Evolutionary conservation across 1,140 invertebrate genomes (phyloP).

Genomic region (Eupeodes corollae): DNA sequence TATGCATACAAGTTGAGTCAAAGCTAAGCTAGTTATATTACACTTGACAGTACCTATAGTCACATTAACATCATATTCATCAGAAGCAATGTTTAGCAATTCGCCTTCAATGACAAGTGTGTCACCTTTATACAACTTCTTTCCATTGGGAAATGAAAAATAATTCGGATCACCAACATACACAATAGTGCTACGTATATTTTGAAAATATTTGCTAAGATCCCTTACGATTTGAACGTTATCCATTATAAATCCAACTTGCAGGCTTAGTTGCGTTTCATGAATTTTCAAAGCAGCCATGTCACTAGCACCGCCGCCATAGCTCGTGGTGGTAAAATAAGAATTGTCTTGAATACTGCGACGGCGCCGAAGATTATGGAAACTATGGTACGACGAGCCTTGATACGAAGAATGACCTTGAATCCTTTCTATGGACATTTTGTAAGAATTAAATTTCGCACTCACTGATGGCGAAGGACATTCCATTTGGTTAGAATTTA

Average conservation of each 20-base stretch:
- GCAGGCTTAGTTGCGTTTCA: slow-evolving; percentile 51
- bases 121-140: slow-evolving; percentile 89
- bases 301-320: slow-evolving; percentile 12
- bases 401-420: no score
- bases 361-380: no score
- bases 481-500: slow-evolving; percentile 85
- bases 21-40: slow-evolving; percentile 85
- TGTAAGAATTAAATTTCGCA: slow-evolving; percentile 38
- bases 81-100: slow-evolving; percentile 80
- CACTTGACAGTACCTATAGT: slow-evolving; percentile 79
- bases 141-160: slow-evolving; percentile 68
- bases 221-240: slow-evolving; percentile 80
- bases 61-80: slow-evolving; percentile 86
- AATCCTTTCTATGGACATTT: background rate
- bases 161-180: slow-evolving; percentile 91
- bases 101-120: slow-evolving; percentile 91
- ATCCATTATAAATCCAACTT: slow-evolving; percentile 92
- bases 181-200: slow-evolving; percentile 62
- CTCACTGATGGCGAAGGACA: slow-evolving; percentile 84
- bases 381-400: no score
- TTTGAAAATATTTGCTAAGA: slow-evolving; percentile 75
- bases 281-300: slow-evolving; percentile 25
- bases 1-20: slow-evolving; percentile 78
- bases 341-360: background rate
- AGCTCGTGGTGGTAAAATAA: slow-evolving; percentile 10